Evolutionary conservation across 1,140 invertebrate species (phyloP).

Genomic region (Ptiloglossa arizonensis): DNA sequence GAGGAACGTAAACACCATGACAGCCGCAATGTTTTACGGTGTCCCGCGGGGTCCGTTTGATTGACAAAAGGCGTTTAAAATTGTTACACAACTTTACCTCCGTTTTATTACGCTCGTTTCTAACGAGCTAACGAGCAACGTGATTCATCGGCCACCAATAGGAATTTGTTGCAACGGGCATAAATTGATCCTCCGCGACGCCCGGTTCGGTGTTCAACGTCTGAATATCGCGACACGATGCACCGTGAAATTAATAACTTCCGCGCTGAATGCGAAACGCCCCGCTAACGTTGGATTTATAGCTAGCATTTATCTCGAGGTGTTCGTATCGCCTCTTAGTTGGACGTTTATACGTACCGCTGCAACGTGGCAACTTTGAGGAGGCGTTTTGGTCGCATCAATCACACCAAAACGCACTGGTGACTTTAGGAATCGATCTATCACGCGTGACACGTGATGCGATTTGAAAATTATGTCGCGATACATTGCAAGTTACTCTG

Average conservation of each 20-base stretch:
- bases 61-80: background rate
- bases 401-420: background rate
- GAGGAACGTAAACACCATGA: no score
- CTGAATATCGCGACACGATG: conserved; percentile 13
- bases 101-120: background rate
- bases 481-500: background rate
- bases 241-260: conserved; percentile 42
- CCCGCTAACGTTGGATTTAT: conserved; percentile 25
- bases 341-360: background rate
- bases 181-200: background rate
- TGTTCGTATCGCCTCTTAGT: conserved; percentile 1
- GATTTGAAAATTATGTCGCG: background rate
- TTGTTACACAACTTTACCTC: background rate
- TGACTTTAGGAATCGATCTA: no score
- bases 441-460: background rate
- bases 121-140: no score
- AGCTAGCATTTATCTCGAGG: background rate
- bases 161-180: background rate
- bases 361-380: background rate
- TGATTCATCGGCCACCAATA: background rate
- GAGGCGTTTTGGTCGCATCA: background rate
- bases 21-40: background rate
- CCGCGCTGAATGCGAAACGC: background rate
- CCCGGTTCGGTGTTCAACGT: conserved; percentile 25
- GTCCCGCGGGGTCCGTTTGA: background rate